These are phyloP conservation scores for Psittacula echo DNA, from an alignment of 2,797 vertebrate species.

Conservation along the genomic window DNA sequence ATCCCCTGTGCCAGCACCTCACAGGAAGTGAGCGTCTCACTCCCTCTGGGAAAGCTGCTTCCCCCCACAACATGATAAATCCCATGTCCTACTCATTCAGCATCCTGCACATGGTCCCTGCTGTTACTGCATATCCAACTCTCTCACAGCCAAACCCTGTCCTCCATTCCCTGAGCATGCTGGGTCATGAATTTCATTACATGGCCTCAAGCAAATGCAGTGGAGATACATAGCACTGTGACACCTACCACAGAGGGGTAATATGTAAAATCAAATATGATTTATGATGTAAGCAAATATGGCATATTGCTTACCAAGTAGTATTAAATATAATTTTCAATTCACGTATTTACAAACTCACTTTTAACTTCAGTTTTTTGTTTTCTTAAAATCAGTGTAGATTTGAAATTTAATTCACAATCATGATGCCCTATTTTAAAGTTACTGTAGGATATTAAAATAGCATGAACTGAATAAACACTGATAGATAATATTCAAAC, in stretches of 20 bases:
- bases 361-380: not conserved
- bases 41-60: not conserved
- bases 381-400: not conserved
- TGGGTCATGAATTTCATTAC: not conserved
- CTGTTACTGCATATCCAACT: rapidly evolving
- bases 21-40: not conserved
- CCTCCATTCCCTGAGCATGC: not conserved
- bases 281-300: not conserved
- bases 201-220: not conserved
- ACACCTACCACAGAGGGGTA: not conserved
- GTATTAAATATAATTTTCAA: not conserved
- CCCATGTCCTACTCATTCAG: not conserved
- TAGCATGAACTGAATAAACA: not conserved
- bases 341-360: not conserved
- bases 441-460: not conserved
- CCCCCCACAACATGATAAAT: not conserved
- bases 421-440: not conserved
- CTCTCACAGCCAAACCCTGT: not conserved
- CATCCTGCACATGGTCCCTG: not conserved
- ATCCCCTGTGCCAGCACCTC: not conserved
- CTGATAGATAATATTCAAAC: not conserved
- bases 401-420: not conserved
- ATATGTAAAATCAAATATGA: not conserved
- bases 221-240: not conserved
- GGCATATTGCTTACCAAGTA: not conserved